Evolutionary conservation across 2,113 vertebrate genomes (phyloP).

Genomic region (Orientallactaga bullata): DNA sequence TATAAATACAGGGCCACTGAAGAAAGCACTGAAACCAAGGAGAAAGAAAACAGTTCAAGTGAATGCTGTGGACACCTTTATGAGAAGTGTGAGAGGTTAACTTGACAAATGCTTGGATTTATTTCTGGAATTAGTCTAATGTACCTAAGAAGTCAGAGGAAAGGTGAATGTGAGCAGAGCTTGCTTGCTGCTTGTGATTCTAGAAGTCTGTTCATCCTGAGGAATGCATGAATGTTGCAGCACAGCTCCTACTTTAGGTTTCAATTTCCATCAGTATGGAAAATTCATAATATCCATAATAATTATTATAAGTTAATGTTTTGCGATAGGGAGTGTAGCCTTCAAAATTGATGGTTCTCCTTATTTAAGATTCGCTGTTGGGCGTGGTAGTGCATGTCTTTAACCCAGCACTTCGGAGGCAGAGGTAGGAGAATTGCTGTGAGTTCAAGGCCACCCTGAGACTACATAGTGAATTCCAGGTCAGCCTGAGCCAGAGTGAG

Average conservation of each 20-base stretch:
- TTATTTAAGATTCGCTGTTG: slow-evolving; percentile 21
- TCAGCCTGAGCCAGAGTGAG: too few relatives aligned
- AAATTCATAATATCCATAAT: slow-evolving; percentile 57
- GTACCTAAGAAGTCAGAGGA: accelerated
- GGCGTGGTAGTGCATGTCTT: too few relatives aligned
- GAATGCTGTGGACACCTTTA: slow-evolving; percentile 26
- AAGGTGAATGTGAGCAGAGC: slow-evolving; percentile 43
- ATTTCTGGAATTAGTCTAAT: slow-evolving; percentile 48
- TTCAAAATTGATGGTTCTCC: background rate
- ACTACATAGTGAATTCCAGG: too few relatives aligned
- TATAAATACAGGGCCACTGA: slow-evolving; percentile 48
- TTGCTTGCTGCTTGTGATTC: slow-evolving; percentile 61
- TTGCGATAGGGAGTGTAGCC: background rate
- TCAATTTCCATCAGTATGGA: slow-evolving; percentile 41
- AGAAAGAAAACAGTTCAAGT: slow-evolving; percentile 58
- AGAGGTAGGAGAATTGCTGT: too few relatives aligned
- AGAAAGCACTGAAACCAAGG: background rate
- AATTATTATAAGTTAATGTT: background rate
- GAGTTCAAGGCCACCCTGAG: too few relatives aligned
- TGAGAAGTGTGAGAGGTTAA: slow-evolving; percentile 48
- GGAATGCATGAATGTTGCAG: slow-evolving; percentile 59
- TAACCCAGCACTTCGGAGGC: too few relatives aligned
- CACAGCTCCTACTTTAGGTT: slow-evolving; percentile 60
- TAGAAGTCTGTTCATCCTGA: slow-evolving; percentile 43
- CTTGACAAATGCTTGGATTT: background rate